Percentiles rank a stretch among this genome's conserved stretches.
phyloP scores from a whole-genome alignment of 2,113 vertebrate species.

The Orcinus orca region DNA sequence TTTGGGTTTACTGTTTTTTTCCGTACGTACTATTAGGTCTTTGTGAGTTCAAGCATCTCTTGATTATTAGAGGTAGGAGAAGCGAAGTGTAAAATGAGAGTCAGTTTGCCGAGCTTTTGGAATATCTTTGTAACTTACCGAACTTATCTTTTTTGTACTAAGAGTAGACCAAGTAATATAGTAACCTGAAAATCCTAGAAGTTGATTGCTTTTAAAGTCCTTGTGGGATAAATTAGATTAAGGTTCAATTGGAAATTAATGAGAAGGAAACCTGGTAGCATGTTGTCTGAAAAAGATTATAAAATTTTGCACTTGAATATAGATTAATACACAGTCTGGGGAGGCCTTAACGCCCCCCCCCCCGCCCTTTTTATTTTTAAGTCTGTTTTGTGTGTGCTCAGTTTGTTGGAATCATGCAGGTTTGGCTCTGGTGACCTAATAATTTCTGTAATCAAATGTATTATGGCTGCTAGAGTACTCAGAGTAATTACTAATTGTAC shows the following conservation, averaged over 20 bases:
- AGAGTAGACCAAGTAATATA: background rate
- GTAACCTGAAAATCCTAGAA: slow-evolving; percentile 9
- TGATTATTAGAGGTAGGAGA: slow-evolving; percentile 40
- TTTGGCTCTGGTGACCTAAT: slow-evolving; percentile 47
- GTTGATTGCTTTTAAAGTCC: slow-evolving; percentile 22
- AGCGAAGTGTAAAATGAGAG: slow-evolving; percentile 20
- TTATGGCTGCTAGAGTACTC: slow-evolving; percentile 52
- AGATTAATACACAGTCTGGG: slow-evolving; percentile 41
- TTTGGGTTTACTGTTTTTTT: slow-evolving; percentile 40
- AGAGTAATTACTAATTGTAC: slow-evolving; percentile 30
- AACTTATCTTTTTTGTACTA: slow-evolving; percentile 17
- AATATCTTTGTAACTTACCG: slow-evolving; percentile 35
- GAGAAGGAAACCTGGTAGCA: slow-evolving; percentile 23
- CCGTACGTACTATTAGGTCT: background rate
- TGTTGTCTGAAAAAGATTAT: slow-evolving; percentile 11
- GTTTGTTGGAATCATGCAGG: slow-evolving; percentile 61
- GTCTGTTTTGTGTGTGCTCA: slow-evolving; percentile 52
- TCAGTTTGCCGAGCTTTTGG: slow-evolving; percentile 25
- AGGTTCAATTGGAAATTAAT: slow-evolving; percentile 52
- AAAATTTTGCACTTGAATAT: slow-evolving; percentile 39
- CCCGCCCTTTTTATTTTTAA: slow-evolving; percentile 29
- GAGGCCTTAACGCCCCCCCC: background rate
- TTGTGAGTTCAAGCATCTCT: slow-evolving; percentile 39
- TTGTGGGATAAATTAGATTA: slow-evolving; percentile 43
- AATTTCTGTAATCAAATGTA: slow-evolving; percentile 70